These are phyloP conservation scores for Enteromius radiatus DNA, from an alignment of 2,797 vertebrate species.

Conservation along the genomic window DNA sequence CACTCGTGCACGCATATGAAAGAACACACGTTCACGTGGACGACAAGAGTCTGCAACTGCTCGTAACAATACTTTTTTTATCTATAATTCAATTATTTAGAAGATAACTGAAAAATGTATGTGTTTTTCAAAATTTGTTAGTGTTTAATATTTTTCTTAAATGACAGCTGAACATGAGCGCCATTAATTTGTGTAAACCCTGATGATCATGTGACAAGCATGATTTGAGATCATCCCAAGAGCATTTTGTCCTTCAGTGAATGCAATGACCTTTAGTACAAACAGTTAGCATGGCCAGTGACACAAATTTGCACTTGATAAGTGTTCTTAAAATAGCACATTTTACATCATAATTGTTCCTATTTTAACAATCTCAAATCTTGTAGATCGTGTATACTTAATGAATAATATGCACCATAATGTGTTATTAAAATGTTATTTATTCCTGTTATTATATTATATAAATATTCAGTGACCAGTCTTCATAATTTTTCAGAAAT, in stretches of 20 bases:
- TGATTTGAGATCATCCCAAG: not conserved
- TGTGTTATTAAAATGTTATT: too few relatives aligned
- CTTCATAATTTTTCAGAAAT: not conserved
- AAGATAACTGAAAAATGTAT: too few relatives aligned
- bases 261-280: slow-evolving; percentile 17
- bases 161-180: not conserved
- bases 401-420: not conserved
- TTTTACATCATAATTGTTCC: not conserved
- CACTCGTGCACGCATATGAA: slow-evolving; percentile 8
- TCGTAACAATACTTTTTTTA: not conserved
- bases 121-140: not conserved
- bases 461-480: not conserved
- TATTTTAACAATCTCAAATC: not conserved
- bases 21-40: slow-evolving; percentile 2
- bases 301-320: slow-evolving; percentile 11
- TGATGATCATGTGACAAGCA: not conserved
- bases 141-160: not conserved
- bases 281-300: slow-evolving; percentile 8
- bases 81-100: not conserved
- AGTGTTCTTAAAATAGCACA: slow-evolving; percentile 7
- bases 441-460: too few relatives aligned
- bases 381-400: not conserved
- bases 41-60: not conserved
- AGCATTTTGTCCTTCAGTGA: not conserved
- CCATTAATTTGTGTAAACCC: not conserved